phyloP scores from a whole-genome alignment of 2,888 invertebrate genomes.

The Pyrochroa serraticornis region DNA sequence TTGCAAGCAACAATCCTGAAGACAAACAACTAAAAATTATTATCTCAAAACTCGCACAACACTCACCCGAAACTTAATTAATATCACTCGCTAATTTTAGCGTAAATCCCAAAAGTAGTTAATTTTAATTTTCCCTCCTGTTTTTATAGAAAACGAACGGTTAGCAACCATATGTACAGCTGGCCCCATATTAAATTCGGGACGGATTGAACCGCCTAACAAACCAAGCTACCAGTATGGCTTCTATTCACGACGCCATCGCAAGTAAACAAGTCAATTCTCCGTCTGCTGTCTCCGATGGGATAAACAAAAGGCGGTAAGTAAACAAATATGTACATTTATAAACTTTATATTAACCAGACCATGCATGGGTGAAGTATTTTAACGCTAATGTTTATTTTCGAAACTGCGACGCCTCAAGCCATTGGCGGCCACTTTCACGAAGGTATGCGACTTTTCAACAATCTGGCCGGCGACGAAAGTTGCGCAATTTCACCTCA shows the following conservation, averaged over 20 bases:
- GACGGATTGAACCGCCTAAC: slow-evolving; percentile 34
- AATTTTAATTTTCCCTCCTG: slow-evolving; percentile 37
- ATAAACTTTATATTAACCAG: slow-evolving; percentile 46
- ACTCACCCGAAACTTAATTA: too few species aligned
- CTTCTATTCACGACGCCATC: slow-evolving; percentile 48
- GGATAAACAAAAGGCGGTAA: slow-evolving; percentile 43
- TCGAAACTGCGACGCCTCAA: not conserved
- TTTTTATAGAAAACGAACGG: slow-evolving; percentile 29
- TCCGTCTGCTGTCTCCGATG: slow-evolving; percentile 36
- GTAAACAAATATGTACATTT: slow-evolving; percentile 44
- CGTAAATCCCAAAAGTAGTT: slow-evolving; percentile 23
- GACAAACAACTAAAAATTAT: not conserved
- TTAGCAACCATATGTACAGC: slow-evolving; percentile 23
- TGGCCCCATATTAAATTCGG: slow-evolving; percentile 30
- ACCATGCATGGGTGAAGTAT: slow-evolving; percentile 29
- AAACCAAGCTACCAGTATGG: slow-evolving; percentile 25
- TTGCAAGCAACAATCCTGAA: too few species aligned
- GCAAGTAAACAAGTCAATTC: slow-evolving; percentile 46
- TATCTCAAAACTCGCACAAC: too few species aligned
- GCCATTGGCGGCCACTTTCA: too few species aligned
- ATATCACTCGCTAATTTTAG: slow-evolving; percentile 24
- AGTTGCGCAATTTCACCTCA: too few species aligned
- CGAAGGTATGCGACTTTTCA: too few species aligned
- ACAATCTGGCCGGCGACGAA: too few species aligned
- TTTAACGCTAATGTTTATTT: slow-evolving; percentile 6